These are phyloP conservation scores for Cosmia trapezina DNA, from an alignment of 2,888 invertebrate species.

Conservation along the genomic window DNA sequence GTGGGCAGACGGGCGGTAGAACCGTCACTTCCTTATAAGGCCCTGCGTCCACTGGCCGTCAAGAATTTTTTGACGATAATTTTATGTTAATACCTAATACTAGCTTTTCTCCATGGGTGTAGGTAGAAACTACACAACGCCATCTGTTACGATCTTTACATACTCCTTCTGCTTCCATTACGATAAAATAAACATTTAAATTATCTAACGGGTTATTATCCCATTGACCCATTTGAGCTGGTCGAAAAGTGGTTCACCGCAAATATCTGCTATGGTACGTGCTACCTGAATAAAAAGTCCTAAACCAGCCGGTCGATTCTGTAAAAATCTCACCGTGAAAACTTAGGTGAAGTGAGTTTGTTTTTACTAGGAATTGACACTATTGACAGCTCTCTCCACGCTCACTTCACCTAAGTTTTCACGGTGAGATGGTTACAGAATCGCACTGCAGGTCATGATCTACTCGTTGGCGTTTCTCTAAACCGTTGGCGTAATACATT, in stretches of 20 bases:
- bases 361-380: too few species aligned
- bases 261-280: background rate
- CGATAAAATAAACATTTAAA: background rate
- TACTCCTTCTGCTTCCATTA: background rate
- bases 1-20: constrained; percentile 49
- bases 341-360: too few species aligned
- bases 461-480: too few species aligned
- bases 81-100: background rate
- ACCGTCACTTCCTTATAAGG: constrained; percentile 49
- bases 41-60: background rate
- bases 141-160: background rate
- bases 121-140: background rate
- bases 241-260: too few species aligned
- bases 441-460: background rate
- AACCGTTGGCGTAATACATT: background rate
- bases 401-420: too few species aligned
- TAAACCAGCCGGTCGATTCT: too few species aligned
- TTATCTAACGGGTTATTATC: background rate
- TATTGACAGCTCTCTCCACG: too few species aligned
- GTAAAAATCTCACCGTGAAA: too few species aligned
- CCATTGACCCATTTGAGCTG: too few species aligned
- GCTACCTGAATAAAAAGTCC: background rate
- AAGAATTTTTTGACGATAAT: background rate
- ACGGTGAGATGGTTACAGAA: too few species aligned
- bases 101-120: background rate